Percentiles rank a stretch among this genome's conserved stretches.
These are phyloP conservation scores for Tetropium fuscum DNA, from an alignment of 2,888 invertebrate species.

Conservation along the genomic window DNA sequence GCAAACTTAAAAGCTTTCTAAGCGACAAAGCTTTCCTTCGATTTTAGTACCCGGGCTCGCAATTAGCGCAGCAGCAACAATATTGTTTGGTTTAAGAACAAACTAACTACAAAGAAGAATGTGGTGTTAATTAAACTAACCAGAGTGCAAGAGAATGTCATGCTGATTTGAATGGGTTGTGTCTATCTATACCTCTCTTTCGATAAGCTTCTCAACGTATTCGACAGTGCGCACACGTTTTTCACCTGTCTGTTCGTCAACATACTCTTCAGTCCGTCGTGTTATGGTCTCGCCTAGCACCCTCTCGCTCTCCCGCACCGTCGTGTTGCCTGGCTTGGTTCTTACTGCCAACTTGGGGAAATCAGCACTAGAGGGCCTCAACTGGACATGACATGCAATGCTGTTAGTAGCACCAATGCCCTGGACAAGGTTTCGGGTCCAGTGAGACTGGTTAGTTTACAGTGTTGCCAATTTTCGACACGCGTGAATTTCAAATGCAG, in stretches of 20 bases:
- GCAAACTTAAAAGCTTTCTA: background rate
- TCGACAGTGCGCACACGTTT: slow-evolving; percentile 90
- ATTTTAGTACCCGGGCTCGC: slow-evolving; percentile 10
- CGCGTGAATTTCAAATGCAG: background rate
- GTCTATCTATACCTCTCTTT: slow-evolving; percentile 84
- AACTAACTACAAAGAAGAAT: slow-evolving; percentile 40
- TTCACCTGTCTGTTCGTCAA: slow-evolving; percentile 88
- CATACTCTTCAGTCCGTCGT: slow-evolving; percentile 87
- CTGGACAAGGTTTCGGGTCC: slow-evolving; percentile 56
- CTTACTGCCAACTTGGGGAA: slow-evolving; percentile 90
- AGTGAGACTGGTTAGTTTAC: slow-evolving; percentile 41
- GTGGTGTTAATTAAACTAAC: slow-evolving; percentile 61
- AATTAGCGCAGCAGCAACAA: slow-evolving; percentile 1
- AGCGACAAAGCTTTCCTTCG: background rate
- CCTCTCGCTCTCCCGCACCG: slow-evolving; percentile 90
- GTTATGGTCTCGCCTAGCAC: slow-evolving; percentile 90
- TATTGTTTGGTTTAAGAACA: slow-evolving; percentile 27
- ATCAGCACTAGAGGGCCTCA: slow-evolving; percentile 75
- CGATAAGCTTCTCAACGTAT: slow-evolving; percentile 95
- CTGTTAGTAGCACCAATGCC: slow-evolving; percentile 55
- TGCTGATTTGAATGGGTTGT: slow-evolving; percentile 49
- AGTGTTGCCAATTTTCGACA: slow-evolving; percentile 28
- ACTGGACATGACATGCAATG: slow-evolving; percentile 61
- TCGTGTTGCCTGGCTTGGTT: slow-evolving; percentile 85
- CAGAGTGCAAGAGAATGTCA: slow-evolving; percentile 55